A percentile compares a stretch with the other conserved stretches of the same genome.
Conservation (phyloP, 2,888 invertebrate species). For the Lasioglossum figueresi region DNA sequence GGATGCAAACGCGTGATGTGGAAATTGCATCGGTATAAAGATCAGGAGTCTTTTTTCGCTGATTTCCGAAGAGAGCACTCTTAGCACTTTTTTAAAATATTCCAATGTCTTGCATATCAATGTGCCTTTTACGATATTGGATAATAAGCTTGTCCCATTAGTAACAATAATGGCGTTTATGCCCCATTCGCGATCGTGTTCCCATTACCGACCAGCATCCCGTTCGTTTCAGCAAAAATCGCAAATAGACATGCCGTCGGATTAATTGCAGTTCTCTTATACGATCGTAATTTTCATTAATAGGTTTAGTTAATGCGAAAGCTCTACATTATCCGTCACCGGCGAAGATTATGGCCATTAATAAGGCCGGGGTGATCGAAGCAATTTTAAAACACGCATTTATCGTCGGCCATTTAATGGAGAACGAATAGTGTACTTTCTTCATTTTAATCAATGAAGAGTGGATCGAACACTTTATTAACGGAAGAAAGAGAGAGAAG, state of each 20-base stretch:
- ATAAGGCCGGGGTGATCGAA: neutral
- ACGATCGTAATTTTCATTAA: neutral
- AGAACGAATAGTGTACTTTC: neutral
- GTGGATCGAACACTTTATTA: neutral
- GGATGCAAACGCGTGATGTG: neutral
- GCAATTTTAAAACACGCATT: neutral
- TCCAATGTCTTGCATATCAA: neutral
- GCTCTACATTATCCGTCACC: neutral
- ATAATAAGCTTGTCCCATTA: neutral
- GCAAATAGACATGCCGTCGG: neutral
- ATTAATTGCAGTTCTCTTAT: neutral
- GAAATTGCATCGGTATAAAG: neutral
- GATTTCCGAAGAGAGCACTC: neutral
- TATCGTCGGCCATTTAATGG: neutral
- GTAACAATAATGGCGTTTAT: neutral
- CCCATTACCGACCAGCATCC: neutral
- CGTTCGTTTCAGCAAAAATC: neutral
- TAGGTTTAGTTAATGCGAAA: neutral
- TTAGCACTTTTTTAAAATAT: neutral
- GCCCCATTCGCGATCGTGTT: neutral
- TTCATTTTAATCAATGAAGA: slow-evolving; percentile 2
- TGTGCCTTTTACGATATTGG: neutral
- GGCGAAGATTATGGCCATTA: neutral
- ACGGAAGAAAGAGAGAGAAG: neutral
- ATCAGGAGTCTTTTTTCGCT: neutral